Evolutionary conservation across 2,888 invertebrate species (phyloP).

Genomic region (Tinea trinotella): DNA sequence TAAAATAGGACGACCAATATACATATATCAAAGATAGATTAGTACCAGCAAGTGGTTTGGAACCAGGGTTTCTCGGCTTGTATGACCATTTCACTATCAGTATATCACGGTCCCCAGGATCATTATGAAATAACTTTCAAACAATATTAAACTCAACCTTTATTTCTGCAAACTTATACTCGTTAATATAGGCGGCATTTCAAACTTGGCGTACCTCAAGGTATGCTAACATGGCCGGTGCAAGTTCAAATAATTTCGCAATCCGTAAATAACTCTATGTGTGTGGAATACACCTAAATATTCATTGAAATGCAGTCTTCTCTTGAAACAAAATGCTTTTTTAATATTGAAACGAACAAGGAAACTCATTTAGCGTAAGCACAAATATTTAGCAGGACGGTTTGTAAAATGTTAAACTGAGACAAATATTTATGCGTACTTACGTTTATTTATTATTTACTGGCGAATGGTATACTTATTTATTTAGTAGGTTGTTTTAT

Average conservation of each 20-base stretch:
- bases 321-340: background rate
- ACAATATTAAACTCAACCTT: background rate
- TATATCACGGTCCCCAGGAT: too few relatives aligned
- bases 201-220: background rate
- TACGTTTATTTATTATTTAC: too few relatives aligned
- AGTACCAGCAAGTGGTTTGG: too few relatives aligned
- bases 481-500: too few relatives aligned
- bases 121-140: background rate
- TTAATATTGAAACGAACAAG: background rate
- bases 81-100: too few relatives aligned
- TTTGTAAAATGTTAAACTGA: background rate
- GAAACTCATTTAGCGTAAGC: background rate
- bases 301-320: background rate
- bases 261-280: background rate
- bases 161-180: background rate
- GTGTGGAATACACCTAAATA: background rate
- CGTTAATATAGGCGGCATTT: background rate
- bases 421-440: background rate
- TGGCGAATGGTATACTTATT: too few relatives aligned
- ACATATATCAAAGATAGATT: too few relatives aligned
- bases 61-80: too few relatives aligned
- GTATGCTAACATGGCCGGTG: slow-evolving; percentile 4
- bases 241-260: background rate
- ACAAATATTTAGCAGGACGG: background rate
- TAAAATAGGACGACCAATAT: too few relatives aligned